Evolutionary conservation across 2,797 vertebrate genomes (phyloP).

Genomic region (Rhyacichthys aspro): DNA sequence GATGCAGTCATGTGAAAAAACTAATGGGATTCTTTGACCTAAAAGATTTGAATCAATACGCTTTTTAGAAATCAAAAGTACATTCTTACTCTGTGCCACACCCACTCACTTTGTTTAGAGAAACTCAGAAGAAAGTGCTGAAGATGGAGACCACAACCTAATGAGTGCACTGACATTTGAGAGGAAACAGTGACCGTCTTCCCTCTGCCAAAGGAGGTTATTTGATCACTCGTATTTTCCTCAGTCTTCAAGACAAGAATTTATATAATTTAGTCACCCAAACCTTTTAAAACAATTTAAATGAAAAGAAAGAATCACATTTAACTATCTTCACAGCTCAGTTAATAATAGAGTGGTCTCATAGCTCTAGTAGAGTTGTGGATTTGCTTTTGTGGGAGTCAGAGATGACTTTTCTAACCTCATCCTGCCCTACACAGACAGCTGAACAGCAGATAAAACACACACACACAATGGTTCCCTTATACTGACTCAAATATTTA

Average conservation of each 20-base stretch:
- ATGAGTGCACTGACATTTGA: not conserved
- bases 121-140: not conserved
- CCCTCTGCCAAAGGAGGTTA: not conserved
- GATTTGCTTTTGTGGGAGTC: conserved; percentile 8
- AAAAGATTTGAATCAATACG: conserved; percentile 49
- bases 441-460: conserved; percentile 22
- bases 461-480: conserved; percentile 31
- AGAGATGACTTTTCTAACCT: conserved; percentile 19
- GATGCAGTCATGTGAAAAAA: conserved; percentile 24
- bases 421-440: conserved; percentile 9
- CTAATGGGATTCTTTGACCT: conserved; percentile 28
- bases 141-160: not conserved
- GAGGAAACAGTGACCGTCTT: not conserved
- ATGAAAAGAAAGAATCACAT: too few species aligned
- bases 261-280: too few species aligned
- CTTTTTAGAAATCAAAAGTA: conserved; percentile 2
- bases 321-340: too few species aligned
- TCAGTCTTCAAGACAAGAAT: too few species aligned
- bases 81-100: not conserved
- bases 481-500: conserved; percentile 35
- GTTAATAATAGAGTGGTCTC: too few species aligned
- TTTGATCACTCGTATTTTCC: not conserved
- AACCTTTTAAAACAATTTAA: too few species aligned
- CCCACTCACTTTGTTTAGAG: conserved; percentile 1
- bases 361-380: too few species aligned